These are phyloP conservation scores for Drosophila silvestris DNA, from an alignment of 2,888 invertebrate species.

Conservation along the genomic window DNA sequence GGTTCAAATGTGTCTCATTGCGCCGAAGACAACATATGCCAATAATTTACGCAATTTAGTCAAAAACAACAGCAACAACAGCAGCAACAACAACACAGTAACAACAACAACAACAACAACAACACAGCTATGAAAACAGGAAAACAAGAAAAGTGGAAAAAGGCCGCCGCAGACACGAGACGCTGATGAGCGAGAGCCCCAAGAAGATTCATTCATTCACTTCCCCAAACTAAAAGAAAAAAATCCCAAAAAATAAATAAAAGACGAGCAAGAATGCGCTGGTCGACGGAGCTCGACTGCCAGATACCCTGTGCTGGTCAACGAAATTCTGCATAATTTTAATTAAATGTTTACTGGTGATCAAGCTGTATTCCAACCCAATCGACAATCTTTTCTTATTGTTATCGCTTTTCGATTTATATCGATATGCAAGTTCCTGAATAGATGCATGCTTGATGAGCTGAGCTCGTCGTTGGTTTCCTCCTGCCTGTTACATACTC, in stretches of 20 bases:
- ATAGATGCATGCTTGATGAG: background rate
- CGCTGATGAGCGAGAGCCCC: constrained; percentile 7
- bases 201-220: constrained; percentile 50
- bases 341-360: background rate
- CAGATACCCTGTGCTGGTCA: background rate
- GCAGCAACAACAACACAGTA: constrained; percentile 24
- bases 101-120: constrained; percentile 14
- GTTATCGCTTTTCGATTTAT: background rate
- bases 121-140: constrained; percentile 7
- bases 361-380: background rate
- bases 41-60: constrained; percentile 80
- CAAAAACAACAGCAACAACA: constrained; percentile 38
- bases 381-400: background rate
- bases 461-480: background rate
- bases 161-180: constrained; percentile 15
- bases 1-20: constrained; percentile 81
- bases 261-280: background rate
- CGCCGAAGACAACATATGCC: constrained; percentile 76
- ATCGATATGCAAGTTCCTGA: background rate
- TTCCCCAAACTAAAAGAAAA: constrained; percentile 12
- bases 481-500: background rate
- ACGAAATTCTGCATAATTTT: background rate
- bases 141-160: constrained; percentile 31
- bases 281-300: background rate
- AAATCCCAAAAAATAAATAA: constrained; percentile 7